Conservation (phyloP, 35 echinoderm and acorn worm species). For the Heliocidaris erythrogramma region DNA sequence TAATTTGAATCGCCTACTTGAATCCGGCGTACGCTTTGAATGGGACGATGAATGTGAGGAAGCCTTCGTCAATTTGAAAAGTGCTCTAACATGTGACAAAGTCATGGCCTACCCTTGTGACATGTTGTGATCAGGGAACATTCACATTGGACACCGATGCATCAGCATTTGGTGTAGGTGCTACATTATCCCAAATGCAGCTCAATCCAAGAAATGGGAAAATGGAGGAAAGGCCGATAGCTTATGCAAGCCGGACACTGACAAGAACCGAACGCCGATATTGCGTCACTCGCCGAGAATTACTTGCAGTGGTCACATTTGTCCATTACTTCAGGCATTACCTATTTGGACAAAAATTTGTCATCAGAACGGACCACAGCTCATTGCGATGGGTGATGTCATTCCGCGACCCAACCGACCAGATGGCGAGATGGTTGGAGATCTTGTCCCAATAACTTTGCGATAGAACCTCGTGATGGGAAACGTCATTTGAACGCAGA, state of each 20-base stretch:
- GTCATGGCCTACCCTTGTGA: constrained; percentile 65
- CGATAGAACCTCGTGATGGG: constrained; percentile 46
- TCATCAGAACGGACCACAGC: constrained; percentile 70
- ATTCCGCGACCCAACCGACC: constrained; percentile 56
- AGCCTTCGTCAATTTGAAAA: constrained; percentile 58
- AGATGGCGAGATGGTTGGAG: constrained; percentile 62
- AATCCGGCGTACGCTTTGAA: constrained; percentile 48
- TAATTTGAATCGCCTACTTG: constrained; percentile 50
- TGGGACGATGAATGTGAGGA: constrained; percentile 51
- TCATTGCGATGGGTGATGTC: constrained; percentile 65
- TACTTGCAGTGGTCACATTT: constrained; percentile 60
- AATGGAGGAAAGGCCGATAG: constrained; percentile 60
- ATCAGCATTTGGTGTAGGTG: constrained; percentile 35
- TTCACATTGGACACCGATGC: constrained; percentile 61
- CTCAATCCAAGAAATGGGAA: not conserved
- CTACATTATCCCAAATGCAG: constrained; percentile 39
- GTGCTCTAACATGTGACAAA: not conserved
- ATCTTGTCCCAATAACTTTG: constrained; percentile 48
- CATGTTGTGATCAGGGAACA: not conserved
- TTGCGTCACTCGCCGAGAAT: constrained; percentile 62
- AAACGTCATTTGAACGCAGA: constrained; percentile 58
- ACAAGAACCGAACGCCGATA: constrained; percentile 56
- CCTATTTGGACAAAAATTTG: constrained; percentile 63
- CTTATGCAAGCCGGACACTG: constrained; percentile 31
- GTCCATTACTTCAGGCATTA: constrained; percentile 63